phyloP scores from a whole-genome alignment of 2,888 invertebrate species.

The Tenthredo mesomela region DNA sequence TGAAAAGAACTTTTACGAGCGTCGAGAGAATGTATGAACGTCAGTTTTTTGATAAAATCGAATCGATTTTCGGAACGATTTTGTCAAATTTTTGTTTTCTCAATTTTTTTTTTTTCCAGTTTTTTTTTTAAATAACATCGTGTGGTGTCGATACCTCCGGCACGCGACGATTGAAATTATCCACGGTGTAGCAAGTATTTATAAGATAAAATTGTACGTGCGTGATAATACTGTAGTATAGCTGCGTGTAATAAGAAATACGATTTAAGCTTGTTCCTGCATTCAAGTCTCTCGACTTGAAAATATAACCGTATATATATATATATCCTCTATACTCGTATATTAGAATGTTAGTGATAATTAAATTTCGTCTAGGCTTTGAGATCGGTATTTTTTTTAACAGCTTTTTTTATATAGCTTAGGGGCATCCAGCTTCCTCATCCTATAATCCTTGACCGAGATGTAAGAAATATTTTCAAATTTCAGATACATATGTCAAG shows the following conservation, averaged over 20 bases:
- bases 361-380: not conserved
- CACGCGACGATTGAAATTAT: not conserved
- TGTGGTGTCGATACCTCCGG: not conserved
- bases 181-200: not conserved
- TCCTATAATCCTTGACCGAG: not conserved
- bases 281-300: constrained; percentile 28
- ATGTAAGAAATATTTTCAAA: not conserved
- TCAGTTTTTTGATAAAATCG: no score
- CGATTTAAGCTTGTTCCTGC: not conserved
- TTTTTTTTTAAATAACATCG: no score
- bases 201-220: not conserved
- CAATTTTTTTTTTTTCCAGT: no score
- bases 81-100: not conserved
- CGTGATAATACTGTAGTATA: not conserved
- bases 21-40: not conserved
- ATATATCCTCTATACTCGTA: not conserved
- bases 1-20: not conserved
- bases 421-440: not conserved
- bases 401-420: not conserved
- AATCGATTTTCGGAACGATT: not conserved
- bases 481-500: not conserved
- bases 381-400: not conserved
- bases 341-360: constrained; percentile 30
- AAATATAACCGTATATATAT: constrained; percentile 20
- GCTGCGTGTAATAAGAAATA: not conserved